Conservation (phyloP, 2,797 vertebrate species). For the Emys orbicularis region DNA sequence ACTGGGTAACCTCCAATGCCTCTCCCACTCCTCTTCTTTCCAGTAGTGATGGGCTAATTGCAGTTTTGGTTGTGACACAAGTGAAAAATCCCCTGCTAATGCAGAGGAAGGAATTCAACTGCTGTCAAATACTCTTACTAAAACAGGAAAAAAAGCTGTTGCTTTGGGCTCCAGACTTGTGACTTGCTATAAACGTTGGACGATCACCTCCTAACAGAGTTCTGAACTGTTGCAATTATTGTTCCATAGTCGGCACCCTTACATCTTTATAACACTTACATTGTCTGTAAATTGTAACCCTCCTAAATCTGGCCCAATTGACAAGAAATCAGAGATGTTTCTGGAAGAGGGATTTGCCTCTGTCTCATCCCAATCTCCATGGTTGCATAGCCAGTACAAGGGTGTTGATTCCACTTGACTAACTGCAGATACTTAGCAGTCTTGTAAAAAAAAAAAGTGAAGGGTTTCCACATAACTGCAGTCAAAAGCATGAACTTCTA, state of each 20-base stretch:
- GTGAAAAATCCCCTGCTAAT: neutral
- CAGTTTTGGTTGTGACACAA: neutral
- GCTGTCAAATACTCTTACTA: neutral
- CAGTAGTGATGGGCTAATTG: neutral
- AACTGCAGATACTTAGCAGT: neutral
- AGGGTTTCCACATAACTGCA: neutral
- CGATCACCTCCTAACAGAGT: neutral
- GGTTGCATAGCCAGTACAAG: constrained; percentile 17
- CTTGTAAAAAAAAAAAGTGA: neutral
- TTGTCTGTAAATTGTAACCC: neutral
- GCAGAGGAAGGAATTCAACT: neutral
- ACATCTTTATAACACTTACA: neutral
- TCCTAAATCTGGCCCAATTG: neutral
- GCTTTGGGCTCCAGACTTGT: neutral
- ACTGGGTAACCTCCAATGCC: neutral
- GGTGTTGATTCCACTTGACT: neutral
- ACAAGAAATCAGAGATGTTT: neutral
- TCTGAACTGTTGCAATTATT: neutral
- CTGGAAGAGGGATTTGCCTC: neutral
- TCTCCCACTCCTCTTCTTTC: neutral
- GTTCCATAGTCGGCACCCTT: neutral
- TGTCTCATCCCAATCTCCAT: neutral
- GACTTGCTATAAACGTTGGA: neutral
- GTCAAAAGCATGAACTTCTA: neutral
- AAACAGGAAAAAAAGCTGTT: neutral